phyloP scores from a whole-genome alignment of 2,113 vertebrate species.

The Dasypus novemcinctus region DNA sequence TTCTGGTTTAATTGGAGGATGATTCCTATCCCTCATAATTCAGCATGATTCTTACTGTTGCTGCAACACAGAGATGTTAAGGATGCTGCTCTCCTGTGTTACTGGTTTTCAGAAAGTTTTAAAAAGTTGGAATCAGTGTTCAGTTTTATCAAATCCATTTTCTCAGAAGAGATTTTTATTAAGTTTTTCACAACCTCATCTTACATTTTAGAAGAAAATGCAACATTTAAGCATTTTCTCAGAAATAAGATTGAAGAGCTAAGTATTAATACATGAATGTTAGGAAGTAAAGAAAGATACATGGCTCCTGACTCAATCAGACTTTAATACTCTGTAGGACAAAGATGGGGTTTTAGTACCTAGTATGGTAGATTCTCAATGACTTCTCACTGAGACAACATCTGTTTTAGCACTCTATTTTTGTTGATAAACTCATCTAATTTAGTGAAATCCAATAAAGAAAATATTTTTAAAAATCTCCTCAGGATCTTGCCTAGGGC shows the following conservation, averaged over 20 bases:
- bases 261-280: background rate
- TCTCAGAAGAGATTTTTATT: background rate
- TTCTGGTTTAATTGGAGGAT: background rate
- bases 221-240: conserved; percentile 28
- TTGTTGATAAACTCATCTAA: background rate
- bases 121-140: conserved; percentile 23
- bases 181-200: background rate
- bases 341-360: background rate
- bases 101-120: conserved; percentile 6
- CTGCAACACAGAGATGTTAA: background rate
- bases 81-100: background rate
- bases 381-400: background rate
- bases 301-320: background rate
- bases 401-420: background rate
- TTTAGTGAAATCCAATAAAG: conserved; percentile 35
- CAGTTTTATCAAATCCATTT: background rate
- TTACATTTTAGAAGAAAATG: background rate
- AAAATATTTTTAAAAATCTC: background rate
- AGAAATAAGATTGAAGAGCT: background rate
- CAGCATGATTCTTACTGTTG: background rate
- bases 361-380: background rate
- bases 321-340: background rate
- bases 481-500: background rate
- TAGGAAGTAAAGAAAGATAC: background rate
- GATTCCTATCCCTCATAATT: background rate